These are phyloP conservation scores for Thumatha senex DNA, from an alignment of 2,888 invertebrate species.

Conservation along the genomic window DNA sequence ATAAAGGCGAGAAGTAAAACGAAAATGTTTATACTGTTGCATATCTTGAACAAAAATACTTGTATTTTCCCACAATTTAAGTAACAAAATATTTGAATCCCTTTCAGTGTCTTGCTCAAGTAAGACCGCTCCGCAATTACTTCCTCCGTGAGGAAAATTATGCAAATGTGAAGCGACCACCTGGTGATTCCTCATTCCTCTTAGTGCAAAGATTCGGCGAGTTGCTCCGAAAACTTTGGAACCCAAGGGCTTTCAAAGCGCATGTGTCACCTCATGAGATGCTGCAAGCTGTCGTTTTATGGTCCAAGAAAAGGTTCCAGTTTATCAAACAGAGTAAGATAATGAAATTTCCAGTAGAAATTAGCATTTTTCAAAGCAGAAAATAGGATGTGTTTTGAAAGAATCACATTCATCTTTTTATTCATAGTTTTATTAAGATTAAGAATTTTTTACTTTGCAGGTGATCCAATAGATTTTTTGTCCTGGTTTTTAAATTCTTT, in stretches of 20 bases:
- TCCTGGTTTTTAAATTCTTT: slow-evolving; percentile 99
- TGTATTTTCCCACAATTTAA: no score
- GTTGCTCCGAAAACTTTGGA: slow-evolving; percentile 98
- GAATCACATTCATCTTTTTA: no score
- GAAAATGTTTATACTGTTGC: no score
- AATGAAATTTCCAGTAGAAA: not conserved
- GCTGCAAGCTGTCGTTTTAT: slow-evolving; percentile 98
- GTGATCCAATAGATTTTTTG: slow-evolving; percentile 98
- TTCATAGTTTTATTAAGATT: no score
- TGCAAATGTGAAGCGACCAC: slow-evolving; percentile 93
- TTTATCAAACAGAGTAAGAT: slow-evolving; percentile 96
- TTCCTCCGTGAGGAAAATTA: slow-evolving; percentile 98
- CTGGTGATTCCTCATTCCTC: slow-evolving; percentile 96
- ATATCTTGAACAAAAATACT: no score
- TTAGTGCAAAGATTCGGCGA: slow-evolving; percentile 97
- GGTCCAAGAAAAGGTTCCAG: slow-evolving; percentile 98
- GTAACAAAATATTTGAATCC: no score
- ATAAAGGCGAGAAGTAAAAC: no score
- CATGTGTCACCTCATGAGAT: slow-evolving; percentile 99
- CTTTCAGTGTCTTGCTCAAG: slow-evolving; percentile 95
- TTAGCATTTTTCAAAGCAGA: no score
- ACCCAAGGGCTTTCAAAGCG: slow-evolving; percentile 99
- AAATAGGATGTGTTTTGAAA: no score
- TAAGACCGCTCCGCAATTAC: slow-evolving; percentile 96
- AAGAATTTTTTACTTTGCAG: slow-evolving; percentile 65